These are phyloP conservation scores for Agelas oroides DNA, from an alignment of 37 sponge, comb jelly and placozoan genomes.

Conservation along the genomic window DNA sequence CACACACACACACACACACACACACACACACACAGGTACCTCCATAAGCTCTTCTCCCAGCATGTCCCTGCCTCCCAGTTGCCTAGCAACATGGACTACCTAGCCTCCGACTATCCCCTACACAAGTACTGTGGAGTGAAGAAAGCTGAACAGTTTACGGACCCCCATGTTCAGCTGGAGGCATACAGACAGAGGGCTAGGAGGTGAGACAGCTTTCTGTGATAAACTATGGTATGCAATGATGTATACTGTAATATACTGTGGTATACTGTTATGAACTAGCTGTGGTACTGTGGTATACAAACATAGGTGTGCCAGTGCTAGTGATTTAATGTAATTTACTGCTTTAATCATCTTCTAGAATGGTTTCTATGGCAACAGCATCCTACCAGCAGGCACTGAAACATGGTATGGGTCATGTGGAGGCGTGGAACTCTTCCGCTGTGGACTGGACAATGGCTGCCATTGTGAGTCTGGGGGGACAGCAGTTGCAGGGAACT, in stretches of 20 bases:
- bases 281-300: not conserved
- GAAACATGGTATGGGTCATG: conserved; percentile 48
- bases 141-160: conserved; percentile 52
- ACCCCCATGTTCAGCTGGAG: conserved; percentile 80
- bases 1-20: conserved; percentile 29
- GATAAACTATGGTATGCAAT: not conserved
- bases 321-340: no score
- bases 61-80: conserved; percentile 33
- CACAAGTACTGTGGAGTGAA: conserved; percentile 43
- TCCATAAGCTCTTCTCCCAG: conserved; percentile 67
- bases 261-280: conserved; percentile 30
- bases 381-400: conserved; percentile 40
- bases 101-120: conserved; percentile 54
- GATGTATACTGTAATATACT: no score
- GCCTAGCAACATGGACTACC: conserved; percentile 67
- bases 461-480: conserved; percentile 37
- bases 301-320: not conserved
- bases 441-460: conserved; percentile 69
- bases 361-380: conserved; percentile 64
- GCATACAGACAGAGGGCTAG: conserved; percentile 76
- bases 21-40: conserved; percentile 48
- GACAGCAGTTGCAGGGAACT: no score
- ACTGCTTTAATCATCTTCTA: no score
- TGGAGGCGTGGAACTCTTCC: conserved; percentile 71
- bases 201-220: conserved; percentile 18